phyloP scores from a whole-genome alignment of 2,888 invertebrate genomes.

The Chloroclystis v-ata region DNA sequence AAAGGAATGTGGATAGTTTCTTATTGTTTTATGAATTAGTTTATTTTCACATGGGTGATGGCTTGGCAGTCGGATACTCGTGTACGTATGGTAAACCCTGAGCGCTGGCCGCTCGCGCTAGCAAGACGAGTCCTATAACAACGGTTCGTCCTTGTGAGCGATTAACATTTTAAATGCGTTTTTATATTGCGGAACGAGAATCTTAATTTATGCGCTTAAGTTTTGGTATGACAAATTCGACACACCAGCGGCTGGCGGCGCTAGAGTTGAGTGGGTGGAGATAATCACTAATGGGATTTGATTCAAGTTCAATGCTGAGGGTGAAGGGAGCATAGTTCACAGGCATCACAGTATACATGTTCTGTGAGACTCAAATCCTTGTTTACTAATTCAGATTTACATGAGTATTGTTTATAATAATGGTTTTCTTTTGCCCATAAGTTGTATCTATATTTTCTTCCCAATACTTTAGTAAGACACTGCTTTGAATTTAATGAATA shows the following conservation, averaged over 20 bases:
- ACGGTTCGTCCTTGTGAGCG: constrained; percentile 58
- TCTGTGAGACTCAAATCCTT: not conserved
- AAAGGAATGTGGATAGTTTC: constrained; percentile 68
- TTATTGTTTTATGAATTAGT: constrained; percentile 64
- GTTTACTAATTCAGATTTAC: no score
- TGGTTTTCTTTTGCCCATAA: no score
- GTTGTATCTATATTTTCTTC: no score
- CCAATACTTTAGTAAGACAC: no score
- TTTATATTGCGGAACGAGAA: constrained; percentile 45
- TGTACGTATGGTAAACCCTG: constrained; percentile 51
- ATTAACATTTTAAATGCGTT: constrained; percentile 57
- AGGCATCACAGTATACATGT: not conserved
- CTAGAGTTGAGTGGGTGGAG: constrained; percentile 28
- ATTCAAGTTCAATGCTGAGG: constrained; percentile 33
- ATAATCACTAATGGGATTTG: constrained; percentile 42
- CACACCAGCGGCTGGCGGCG: constrained; percentile 24
- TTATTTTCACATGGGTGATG: constrained; percentile 75
- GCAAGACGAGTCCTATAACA: constrained; percentile 5
- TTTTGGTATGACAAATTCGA: constrained; percentile 33
- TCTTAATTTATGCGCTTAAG: constrained; percentile 41
- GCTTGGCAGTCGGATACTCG: constrained; percentile 77
- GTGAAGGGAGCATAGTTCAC: constrained; percentile 4
- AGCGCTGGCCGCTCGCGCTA: no score
- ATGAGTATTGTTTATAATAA: no score
- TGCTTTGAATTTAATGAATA: no score